A percentile compares a stretch with the other conserved stretches of the same genome.
These are phyloP conservation scores for Idaea aversata DNA, from an alignment of 2,888 invertebrate genomes.

Conservation along the genomic window DNA sequence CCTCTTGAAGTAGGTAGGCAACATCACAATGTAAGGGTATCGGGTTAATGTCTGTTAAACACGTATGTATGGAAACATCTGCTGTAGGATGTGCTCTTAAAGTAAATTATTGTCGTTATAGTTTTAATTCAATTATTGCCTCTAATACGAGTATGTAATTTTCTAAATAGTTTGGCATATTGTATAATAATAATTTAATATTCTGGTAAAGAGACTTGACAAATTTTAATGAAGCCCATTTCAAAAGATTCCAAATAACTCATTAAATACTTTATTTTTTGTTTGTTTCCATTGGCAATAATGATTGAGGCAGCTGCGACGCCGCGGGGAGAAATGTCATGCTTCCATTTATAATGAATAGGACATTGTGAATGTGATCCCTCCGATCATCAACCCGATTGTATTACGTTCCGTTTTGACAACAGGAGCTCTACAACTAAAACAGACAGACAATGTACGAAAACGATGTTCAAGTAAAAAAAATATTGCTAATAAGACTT, in stretches of 20 bases:
- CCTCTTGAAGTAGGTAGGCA: constrained; percentile 14
- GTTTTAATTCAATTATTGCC: background rate
- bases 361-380: constrained; percentile 42
- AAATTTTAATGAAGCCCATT: constrained; percentile 9
- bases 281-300: constrained; percentile 42
- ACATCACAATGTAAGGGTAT: background rate
- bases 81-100: background rate
- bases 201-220: background rate
- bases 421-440: background rate
- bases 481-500: background rate
- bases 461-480: background rate
- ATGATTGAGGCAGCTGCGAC: constrained; percentile 55
- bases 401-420: constrained; percentile 31
- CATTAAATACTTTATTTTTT: constrained; percentile 35
- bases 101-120: background rate
- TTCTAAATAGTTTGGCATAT: background rate
- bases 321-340: constrained; percentile 59
- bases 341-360: constrained; percentile 42
- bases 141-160: background rate
- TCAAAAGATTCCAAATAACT: constrained; percentile 35
- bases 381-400: constrained; percentile 45
- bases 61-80: background rate
- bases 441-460: background rate
- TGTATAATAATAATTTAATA: background rate
- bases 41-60: background rate